Evolutionary conservation across 2,797 vertebrate species (phyloP).

Genomic region (Anguilla anguilla): DNA sequence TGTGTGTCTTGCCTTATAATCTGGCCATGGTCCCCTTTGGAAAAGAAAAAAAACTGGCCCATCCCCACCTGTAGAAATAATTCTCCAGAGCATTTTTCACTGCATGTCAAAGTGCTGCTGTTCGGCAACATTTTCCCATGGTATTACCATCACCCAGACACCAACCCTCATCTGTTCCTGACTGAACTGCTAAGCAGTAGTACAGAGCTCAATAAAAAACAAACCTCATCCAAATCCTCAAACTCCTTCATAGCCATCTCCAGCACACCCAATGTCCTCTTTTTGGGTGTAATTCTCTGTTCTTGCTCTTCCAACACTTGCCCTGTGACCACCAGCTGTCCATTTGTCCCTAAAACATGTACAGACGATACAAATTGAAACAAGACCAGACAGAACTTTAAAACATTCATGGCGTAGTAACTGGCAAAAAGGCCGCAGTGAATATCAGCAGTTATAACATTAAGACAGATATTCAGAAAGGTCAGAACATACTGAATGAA

Average conservation of each 20-base stretch:
- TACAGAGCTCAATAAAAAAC: slow-evolving; percentile 9
- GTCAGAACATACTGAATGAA: not conserved
- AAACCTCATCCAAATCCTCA: slow-evolving; percentile 67
- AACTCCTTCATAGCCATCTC: slow-evolving; percentile 71
- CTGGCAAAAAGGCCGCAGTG: not conserved
- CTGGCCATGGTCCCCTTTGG: not conserved
- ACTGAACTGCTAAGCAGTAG: not conserved
- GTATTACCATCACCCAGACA: not conserved
- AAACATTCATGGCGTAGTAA: not conserved
- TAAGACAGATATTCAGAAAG: not conserved
- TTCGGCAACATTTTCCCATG: not conserved
- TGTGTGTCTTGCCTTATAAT: too few species aligned
- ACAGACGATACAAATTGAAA: not conserved
- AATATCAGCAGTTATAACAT: not conserved
- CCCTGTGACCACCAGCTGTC: slow-evolving; percentile 32
- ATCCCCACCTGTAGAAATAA: not conserved
- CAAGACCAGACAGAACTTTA: not conserved
- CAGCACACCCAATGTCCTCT: slow-evolving; percentile 65
- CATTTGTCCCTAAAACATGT: slow-evolving; percentile 30
- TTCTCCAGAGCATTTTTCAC: not conserved
- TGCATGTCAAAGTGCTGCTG: not conserved
- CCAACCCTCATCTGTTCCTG: not conserved
- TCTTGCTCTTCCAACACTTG: not conserved
- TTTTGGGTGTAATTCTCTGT: slow-evolving; percentile 37
- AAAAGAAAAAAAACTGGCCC: not conserved